Conservation (phyloP, 1,140 invertebrate genomes). For the Drosophila lini region DNA sequence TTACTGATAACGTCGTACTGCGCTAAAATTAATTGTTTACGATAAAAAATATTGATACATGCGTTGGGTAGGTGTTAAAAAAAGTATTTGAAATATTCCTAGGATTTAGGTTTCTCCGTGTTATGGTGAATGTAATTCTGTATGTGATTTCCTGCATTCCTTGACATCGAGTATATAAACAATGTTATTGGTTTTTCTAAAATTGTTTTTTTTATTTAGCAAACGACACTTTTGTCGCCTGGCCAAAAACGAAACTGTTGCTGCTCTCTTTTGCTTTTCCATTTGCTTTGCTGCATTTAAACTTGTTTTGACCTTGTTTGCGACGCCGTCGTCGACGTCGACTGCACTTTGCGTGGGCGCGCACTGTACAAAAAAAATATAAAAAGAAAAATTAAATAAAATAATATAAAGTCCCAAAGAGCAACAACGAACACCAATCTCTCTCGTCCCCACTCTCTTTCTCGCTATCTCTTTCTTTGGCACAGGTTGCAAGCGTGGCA, state of each 20-base stretch:
- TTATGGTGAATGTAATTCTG: background rate
- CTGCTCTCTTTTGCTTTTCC: constrained; percentile 18
- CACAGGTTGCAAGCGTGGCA: constrained; percentile 69
- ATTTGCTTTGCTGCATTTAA: constrained; percentile 54
- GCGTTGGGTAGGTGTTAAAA: background rate
- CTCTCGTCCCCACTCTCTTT: constrained; percentile 5
- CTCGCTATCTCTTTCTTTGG: constrained; percentile 24
- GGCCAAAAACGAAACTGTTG: constrained; percentile 26
- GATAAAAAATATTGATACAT: background rate
- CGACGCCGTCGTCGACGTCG: constrained; percentile 34
- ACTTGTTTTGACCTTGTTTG: constrained; percentile 78
- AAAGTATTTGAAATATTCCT: background rate
- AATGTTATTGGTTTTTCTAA: background rate
- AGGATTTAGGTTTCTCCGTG: background rate
- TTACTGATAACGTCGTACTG: constrained; percentile 2
- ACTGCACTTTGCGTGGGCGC: constrained; percentile 62
- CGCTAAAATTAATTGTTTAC: constrained; percentile 14
- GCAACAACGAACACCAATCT: constrained; percentile 4
- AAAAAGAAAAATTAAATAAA: constrained; percentile 22
- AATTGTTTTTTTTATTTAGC: background rate
- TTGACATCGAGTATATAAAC: background rate
- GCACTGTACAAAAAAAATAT: constrained; percentile 45
- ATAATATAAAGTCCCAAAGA: constrained; percentile 23
- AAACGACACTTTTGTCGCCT: constrained; percentile 12
- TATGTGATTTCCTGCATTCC: background rate